Percentiles rank a stretch among this genome's conserved stretches.
phyloP scores from a whole-genome alignment of 2,888 invertebrate species.

The Abrostola triplasia region DNA sequence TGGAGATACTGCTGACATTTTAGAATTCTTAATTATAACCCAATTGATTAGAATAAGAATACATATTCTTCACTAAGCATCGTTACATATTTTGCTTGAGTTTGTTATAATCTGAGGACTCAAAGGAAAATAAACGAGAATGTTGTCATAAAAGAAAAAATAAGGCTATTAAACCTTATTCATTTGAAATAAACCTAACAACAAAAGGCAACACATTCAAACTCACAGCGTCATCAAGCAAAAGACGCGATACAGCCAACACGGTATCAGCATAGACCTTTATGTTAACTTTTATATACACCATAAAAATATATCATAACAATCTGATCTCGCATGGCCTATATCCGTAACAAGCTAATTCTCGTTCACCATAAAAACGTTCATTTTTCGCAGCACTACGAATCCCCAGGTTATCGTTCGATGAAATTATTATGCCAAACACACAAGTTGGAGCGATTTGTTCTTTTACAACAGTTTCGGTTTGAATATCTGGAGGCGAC shows the following conservation, averaged over 20 bases:
- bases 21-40: slow-evolving; percentile 34
- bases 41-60: slow-evolving; percentile 26
- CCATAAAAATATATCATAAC: slow-evolving; percentile 50
- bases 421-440: slow-evolving; percentile 66
- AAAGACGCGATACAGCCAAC: slow-evolving; percentile 32
- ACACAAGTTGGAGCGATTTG: slow-evolving; percentile 61
- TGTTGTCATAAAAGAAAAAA: background rate
- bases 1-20: slow-evolving; percentile 44
- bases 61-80: no score
- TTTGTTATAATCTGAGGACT: background rate
- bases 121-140: background rate
- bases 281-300: slow-evolving; percentile 47
- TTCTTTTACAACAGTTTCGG: slow-evolving; percentile 57
- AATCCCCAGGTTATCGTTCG: slow-evolving; percentile 60
- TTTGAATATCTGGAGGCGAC: slow-evolving; percentile 42
- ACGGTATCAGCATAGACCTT: slow-evolving; percentile 34
- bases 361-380: slow-evolving; percentile 58
- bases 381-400: slow-evolving; percentile 54
- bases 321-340: slow-evolving; percentile 54
- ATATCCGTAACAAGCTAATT: slow-evolving; percentile 62
- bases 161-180: background rate
- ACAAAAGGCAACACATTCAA: slow-evolving; percentile 44
- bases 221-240: slow-evolving; percentile 41
- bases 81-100: background rate
- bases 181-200: slow-evolving; percentile 22